These are phyloP conservation scores for Drosophila prostipennis DNA, from an alignment of 2,888 invertebrate species.

Conservation along the genomic window DNA sequence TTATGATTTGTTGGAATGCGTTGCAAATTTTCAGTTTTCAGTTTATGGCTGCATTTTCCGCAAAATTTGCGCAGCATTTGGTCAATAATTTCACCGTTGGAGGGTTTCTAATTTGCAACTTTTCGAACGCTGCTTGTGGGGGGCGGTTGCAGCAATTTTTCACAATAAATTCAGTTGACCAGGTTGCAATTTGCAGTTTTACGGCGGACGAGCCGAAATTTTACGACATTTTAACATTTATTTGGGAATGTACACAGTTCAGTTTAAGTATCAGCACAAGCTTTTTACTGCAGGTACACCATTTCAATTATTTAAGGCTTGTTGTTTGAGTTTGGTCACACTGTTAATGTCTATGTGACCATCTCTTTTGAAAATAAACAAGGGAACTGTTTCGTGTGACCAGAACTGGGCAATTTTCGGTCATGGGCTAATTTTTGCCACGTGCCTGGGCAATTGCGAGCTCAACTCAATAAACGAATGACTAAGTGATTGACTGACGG, in stretches of 20 bases:
- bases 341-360: background rate
- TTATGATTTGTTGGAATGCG: slow-evolving; percentile 22
- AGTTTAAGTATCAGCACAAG: background rate
- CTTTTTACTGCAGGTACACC: too few relatives aligned
- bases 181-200: slow-evolving; percentile 5
- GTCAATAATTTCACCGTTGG: slow-evolving; percentile 28
- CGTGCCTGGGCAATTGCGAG: background rate
- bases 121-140: background rate
- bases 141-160: background rate
- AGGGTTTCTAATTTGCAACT: slow-evolving; percentile 16
- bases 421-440: background rate
- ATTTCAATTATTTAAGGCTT: background rate
- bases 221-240: background rate
- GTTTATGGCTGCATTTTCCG: slow-evolving; percentile 26
- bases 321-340: background rate
- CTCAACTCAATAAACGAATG: slow-evolving; percentile 5
- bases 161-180: slow-evolving; percentile 3
- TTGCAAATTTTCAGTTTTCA: slow-evolving; percentile 3
- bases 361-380: background rate
- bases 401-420: background rate
- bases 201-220: background rate
- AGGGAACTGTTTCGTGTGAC: background rate
- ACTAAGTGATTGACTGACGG: slow-evolving; percentile 7
- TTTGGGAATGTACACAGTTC: background rate
- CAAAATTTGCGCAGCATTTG: slow-evolving; percentile 25